These are phyloP conservation scores for Scopus umbretta DNA, from an alignment of 2,113 vertebrate genomes.

Conservation along the genomic window DNA sequence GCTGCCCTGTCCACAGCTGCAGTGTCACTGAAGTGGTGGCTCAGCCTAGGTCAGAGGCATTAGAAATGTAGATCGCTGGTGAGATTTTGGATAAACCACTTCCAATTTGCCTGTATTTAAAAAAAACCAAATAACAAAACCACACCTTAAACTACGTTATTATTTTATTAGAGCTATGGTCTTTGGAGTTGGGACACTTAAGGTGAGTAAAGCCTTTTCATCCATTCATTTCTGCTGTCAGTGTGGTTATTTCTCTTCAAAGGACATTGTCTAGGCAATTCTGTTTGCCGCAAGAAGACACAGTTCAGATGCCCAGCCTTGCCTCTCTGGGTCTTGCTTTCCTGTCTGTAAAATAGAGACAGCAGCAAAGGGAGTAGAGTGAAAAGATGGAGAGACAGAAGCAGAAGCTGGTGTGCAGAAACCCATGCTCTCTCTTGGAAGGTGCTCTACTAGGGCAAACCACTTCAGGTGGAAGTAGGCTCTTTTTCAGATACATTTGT, in stretches of 20 bases:
- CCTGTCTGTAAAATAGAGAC: not conserved
- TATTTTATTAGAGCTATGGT: not conserved
- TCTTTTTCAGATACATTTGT: not conserved
- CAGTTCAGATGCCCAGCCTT: not conserved
- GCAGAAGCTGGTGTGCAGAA: not conserved
- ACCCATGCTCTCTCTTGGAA: not conserved
- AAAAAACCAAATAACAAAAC: too few relatives aligned
- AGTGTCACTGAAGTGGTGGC: not conserved
- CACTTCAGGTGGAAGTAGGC: not conserved
- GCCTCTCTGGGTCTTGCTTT: not conserved
- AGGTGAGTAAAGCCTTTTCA: not conserved
- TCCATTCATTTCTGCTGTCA: not conserved
- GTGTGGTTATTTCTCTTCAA: not conserved
- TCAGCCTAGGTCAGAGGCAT: not conserved
- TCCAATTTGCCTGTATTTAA: not conserved
- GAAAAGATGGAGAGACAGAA: not conserved
- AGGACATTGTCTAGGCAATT: not conserved
- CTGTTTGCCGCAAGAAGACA: not conserved
- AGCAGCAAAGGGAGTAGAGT: not conserved
- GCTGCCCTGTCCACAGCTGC: not conserved
- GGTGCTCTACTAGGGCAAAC: not conserved
- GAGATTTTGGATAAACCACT: not conserved
- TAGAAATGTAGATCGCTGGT: not conserved
- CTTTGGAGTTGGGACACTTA: not conserved
- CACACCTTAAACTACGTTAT: not conserved